Conservation (phyloP, 2,888 invertebrate genomes). For the Papilio elwesi region DNA sequence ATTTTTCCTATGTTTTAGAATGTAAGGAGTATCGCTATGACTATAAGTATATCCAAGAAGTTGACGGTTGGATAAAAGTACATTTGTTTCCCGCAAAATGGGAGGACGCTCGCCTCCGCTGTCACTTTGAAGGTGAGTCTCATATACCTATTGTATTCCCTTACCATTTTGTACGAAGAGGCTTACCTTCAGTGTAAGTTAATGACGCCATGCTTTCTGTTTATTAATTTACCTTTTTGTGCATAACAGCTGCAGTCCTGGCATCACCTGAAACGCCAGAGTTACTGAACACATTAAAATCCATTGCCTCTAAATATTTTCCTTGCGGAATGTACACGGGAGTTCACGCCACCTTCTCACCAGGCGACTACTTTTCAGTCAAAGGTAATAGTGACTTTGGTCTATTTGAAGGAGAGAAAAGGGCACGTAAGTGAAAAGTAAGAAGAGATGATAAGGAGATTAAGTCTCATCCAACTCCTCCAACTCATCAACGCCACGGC, state of each 20-base stretch:
- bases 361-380: conserved; percentile 44
- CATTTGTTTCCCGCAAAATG: conserved; percentile 50
- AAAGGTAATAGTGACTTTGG: conserved; percentile 41
- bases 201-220: too few relatives aligned
- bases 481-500: too few relatives aligned
- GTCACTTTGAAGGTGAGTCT: conserved; percentile 50
- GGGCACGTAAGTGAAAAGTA: too few relatives aligned
- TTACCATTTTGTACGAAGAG: background rate
- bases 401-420: too few relatives aligned
- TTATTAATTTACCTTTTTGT: background rate
- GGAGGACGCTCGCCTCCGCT: conserved; percentile 50
- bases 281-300: background rate
- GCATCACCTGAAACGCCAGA: conserved; percentile 20
- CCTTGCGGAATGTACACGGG: conserved; percentile 41
- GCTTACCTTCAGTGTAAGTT: too few relatives aligned
- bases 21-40: conserved; percentile 44
- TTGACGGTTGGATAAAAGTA: conserved; percentile 49
- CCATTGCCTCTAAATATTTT: conserved; percentile 3
- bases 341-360: conserved; percentile 45
- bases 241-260: conserved; percentile 11
- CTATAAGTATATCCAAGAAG: conserved; percentile 44
- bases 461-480: too few relatives aligned
- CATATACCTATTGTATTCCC: background rate
- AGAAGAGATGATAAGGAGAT: too few relatives aligned
- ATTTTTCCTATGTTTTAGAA: background rate